These are phyloP conservation scores for Anthophora plumipes DNA, from an alignment of 2,888 invertebrate genomes.

Conservation along the genomic window DNA sequence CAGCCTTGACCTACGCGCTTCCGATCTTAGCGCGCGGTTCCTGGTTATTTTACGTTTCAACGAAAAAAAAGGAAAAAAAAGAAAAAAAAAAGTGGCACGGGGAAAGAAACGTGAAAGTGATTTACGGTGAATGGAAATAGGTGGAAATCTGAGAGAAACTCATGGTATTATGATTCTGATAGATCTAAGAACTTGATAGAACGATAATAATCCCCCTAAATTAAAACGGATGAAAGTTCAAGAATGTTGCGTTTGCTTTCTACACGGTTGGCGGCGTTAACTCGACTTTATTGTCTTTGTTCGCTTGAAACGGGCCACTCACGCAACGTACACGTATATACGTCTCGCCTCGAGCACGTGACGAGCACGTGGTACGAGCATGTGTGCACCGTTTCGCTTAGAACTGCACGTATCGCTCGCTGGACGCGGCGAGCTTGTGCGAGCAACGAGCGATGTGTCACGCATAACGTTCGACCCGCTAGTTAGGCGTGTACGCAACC, in stretches of 20 bases:
- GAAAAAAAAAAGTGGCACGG: too few relatives aligned
- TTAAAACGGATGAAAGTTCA: slow-evolving; percentile 16
- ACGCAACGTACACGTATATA: slow-evolving; percentile 60
- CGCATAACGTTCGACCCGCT: slow-evolving; percentile 26
- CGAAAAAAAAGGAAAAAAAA: neutral
- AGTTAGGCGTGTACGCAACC: slow-evolving; percentile 1
- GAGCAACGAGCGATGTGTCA: slow-evolving; percentile 32
- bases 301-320: slow-evolving; percentile 50
- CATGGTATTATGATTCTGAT: too few relatives aligned
- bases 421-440: slow-evolving; percentile 38
- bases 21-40: too few relatives aligned
- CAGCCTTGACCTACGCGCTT: slow-evolving; percentile 40
- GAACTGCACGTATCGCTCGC: slow-evolving; percentile 18
- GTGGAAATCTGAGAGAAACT: neutral
- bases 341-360: slow-evolving; percentile 73
- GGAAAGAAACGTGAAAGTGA: neutral
- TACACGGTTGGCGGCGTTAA: slow-evolving; percentile 46
- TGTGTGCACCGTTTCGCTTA: slow-evolving; percentile 62
- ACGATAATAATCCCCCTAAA: neutral
- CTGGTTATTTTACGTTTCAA: neutral
- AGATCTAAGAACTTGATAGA: too few relatives aligned
- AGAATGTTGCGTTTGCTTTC: slow-evolving; percentile 22
- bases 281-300: slow-evolving; percentile 73
- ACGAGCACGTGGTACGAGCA: slow-evolving; percentile 72
- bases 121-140: neutral